A percentile compares a stretch with the other conserved stretches of the same genome.
phyloP scores from a whole-genome alignment of 2,797 vertebrate genomes.

The Anniella stebbinsi region DNA sequence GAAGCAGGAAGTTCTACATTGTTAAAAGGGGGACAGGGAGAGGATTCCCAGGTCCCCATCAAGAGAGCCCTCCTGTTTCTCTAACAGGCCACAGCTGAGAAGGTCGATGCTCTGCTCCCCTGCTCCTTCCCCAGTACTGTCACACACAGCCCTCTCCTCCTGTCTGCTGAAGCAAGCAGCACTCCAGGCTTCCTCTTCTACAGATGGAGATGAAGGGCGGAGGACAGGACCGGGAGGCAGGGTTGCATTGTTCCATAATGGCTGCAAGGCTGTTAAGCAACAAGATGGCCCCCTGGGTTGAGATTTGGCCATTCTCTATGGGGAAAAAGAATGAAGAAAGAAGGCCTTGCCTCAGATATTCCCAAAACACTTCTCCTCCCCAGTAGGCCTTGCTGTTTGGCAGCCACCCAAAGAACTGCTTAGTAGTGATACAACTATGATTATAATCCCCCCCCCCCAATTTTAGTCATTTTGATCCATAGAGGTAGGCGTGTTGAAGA shows the following conservation, averaged over 20 bases:
- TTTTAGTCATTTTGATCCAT: neutral
- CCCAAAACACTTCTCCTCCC: too few species aligned
- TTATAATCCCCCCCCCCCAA: neutral
- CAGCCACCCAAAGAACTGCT: neutral
- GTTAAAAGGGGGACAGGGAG: too few species aligned
- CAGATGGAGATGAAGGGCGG: neutral
- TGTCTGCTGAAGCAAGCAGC: neutral
- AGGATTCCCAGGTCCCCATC: neutral
- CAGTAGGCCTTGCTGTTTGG: neutral
- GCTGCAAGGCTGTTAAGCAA: too few species aligned
- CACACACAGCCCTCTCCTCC: neutral
- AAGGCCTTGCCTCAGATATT: too few species aligned
- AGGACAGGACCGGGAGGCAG: neutral
- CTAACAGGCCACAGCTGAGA: neutral
- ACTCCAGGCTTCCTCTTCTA: neutral
- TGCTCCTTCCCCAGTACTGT: neutral
- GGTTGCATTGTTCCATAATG: neutral
- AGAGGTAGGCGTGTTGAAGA: neutral
- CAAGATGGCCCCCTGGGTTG: neutral
- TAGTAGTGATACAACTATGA: neutral
- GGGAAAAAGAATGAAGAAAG: too few species aligned
- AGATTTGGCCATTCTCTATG: neutral
- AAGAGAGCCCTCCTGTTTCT: neutral
- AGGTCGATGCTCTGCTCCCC: neutral
- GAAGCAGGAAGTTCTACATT: too few species aligned